Conservation (phyloP, 2,888 invertebrate genomes). For the Lycia hirtaria region DNA sequence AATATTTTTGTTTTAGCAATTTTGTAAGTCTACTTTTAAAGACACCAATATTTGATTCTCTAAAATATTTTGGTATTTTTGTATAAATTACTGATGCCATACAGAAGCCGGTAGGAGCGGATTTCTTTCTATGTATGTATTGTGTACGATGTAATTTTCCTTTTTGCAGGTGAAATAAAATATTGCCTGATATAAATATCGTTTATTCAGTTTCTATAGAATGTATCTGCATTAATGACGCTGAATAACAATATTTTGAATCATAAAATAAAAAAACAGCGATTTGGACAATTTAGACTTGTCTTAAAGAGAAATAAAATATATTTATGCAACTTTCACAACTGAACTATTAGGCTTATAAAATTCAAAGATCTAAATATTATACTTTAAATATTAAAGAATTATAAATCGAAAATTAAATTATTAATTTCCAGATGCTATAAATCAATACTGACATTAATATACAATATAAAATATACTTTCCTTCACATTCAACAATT, state of each 20-base stretch:
- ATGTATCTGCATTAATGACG: constrained; percentile 70
- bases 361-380: constrained; percentile 20
- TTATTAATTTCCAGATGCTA: constrained; percentile 34
- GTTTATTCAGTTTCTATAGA: constrained; percentile 73
- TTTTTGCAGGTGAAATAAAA: constrained; percentile 41
- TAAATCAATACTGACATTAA: constrained; percentile 49
- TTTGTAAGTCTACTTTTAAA: too few relatives aligned
- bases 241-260: constrained; percentile 40
- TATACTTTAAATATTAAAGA: constrained; percentile 22
- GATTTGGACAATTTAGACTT: constrained; percentile 25
- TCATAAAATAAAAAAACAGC: constrained; percentile 29
- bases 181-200: constrained; percentile 69
- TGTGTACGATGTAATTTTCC: too few relatives aligned
- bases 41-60: too few relatives aligned
- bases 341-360: constrained; percentile 18
- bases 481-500: constrained; percentile 70
- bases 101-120: too few relatives aligned
- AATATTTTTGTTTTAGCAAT: too few relatives aligned
- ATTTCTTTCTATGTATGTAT: too few relatives aligned
- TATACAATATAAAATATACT: constrained; percentile 69
- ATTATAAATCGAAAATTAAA: constrained; percentile 27
- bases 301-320: constrained; percentile 8
- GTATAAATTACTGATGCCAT: too few relatives aligned
- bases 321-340: constrained; percentile 6
- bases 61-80: too few relatives aligned